Evolutionary conservation across 2,113 vertebrate genomes (phyloP), one percentile per base, ranked within the genome.

Genomic region (Salvelinus sp.): DNA sequence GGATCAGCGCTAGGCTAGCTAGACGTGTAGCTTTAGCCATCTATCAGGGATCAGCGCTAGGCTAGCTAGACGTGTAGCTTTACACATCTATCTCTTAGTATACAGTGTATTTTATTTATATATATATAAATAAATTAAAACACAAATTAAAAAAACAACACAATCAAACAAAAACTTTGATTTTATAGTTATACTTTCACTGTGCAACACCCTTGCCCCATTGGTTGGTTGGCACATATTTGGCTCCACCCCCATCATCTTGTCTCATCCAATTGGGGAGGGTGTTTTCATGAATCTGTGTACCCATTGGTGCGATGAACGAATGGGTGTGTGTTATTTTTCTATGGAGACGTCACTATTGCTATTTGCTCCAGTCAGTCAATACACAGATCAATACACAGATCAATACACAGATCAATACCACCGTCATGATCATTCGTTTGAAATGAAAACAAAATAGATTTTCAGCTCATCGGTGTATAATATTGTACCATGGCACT

Each of bases 1-100:
- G 28, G 28, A 1, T 30, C 28, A 30, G 28, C 0, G 28, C 28
- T 33, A 33, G 30, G 30, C 30, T 33, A 33, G 5, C 80, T 47
- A 82, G 79, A 91, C 77, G 81, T 89, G 84, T 82, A 90, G 76
- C 86, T 86, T 92, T 90, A 91, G 91, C 7, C 33, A 85, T 86
- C 87, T 75, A 88, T 82, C 83, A 30, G 28, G 28, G 28, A 1
- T 30, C 4, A 30, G 28, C 0, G 28, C 28, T 33, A 33, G 30
- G 30, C 30, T 33, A 33, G 30, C 80, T 47, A 82, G 79, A 91
- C 78, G 81, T 89, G 84, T 82, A 90, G 76, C 86, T 86, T 91
- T 90, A 91, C 92, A 38, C 33, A 85, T 86, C 87, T 75, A 88
- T 82, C 83, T 84, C 87, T 85, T 86, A 73, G 69, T 87, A 90